Evolutionary conservation across 2,888 invertebrate species (phyloP).

Genomic region (Diploptera punctata): DNA sequence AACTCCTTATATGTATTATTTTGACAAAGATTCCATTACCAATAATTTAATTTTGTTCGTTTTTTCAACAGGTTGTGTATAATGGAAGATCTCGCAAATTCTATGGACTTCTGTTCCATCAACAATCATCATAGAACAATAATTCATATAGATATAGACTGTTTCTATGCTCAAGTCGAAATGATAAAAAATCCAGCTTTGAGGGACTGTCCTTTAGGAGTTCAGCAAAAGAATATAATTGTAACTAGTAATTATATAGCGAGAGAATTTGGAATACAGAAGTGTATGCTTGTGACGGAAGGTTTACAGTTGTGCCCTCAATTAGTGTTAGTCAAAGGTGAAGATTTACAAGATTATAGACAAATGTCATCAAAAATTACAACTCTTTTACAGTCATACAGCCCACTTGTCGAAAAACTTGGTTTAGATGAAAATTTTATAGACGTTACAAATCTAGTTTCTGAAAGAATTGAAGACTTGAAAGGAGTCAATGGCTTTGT

Average conservation of each 20-base stretch:
- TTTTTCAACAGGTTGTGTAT: not conserved
- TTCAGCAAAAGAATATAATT: conserved; percentile 84
- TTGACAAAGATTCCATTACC: no score
- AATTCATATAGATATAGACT: conserved; percentile 83
- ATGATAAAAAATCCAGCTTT: conserved; percentile 74
- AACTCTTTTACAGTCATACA: conserved; percentile 72
- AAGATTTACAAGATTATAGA: conserved; percentile 82
- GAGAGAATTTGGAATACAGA: conserved; percentile 74
- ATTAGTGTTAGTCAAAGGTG: conserved; percentile 78
- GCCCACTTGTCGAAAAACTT: conserved; percentile 77
- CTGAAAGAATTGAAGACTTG: conserved; percentile 27
- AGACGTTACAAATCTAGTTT: conserved; percentile 74
- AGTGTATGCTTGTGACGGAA: conserved; percentile 79
- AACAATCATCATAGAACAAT: conserved; percentile 69
- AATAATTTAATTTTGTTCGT: not conserved
- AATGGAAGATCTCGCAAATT: conserved; percentile 31
- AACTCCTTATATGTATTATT: no score
- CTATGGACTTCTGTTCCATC: conserved; percentile 14
- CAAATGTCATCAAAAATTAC: conserved; percentile 79
- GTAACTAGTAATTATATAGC: conserved; percentile 88
- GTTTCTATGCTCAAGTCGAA: conserved; percentile 88
- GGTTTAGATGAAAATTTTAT: conserved; percentile 87
- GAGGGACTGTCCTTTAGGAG: conserved; percentile 72
- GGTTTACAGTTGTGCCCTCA: conserved; percentile 76
- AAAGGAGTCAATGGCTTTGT: conserved; percentile 35